Base-by-base conservation (phyloP, 2,888 invertebrate genomes). In the Ferdinandea cuprea region DNA sequence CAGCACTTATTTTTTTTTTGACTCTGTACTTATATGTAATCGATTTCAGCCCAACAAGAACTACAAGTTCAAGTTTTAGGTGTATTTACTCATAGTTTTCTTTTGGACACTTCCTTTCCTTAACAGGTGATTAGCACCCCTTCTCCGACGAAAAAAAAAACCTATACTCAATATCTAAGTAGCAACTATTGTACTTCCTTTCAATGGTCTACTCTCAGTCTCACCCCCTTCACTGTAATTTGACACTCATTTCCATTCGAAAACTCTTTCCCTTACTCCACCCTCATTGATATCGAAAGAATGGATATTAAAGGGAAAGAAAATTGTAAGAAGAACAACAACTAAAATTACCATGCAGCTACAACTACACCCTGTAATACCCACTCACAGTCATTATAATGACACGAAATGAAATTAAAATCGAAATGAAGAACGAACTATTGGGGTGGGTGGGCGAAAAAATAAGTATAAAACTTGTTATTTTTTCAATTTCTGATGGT, bases 331-430 rank as follows among this genome's bases (percentile, higher is more conserved):
- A 30, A 56, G 25, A 25, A 63, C 74, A 65, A 21, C 25, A 78
- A 42, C 68, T 66, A 28, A 68, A 76, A 76, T 61, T 76, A 76
- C 66, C 59, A 68, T 76, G 68, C 76, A n/a, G n/a, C n/a, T n/a
- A 76, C 59, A 46, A 52, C n/a, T n/a, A n/a, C n/a, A n/a, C 68
- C 52, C 61, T 52, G 68, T 52, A 76, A 35, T 63, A 69, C 68
- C 63, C 73, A 59, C 72, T 72, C 59, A 37, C 37, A 83, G 72
- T 83, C 83, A 83, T 83, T 83, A n/a, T n/a, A 83, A 83, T 83
- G 83, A 83, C 83, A 78, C 83, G 83, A 72, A 83, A 83, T 83
- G 83, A 78, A 83, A 83, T 83, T 78, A 83, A 78, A 83, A 83
- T 83, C 78, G 83, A 83, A 83, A 83, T 78, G 83, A 83, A 83